phyloP scores from a whole-genome alignment of 2,113 vertebrate species.

The Oenanthe melanoleuca region DNA sequence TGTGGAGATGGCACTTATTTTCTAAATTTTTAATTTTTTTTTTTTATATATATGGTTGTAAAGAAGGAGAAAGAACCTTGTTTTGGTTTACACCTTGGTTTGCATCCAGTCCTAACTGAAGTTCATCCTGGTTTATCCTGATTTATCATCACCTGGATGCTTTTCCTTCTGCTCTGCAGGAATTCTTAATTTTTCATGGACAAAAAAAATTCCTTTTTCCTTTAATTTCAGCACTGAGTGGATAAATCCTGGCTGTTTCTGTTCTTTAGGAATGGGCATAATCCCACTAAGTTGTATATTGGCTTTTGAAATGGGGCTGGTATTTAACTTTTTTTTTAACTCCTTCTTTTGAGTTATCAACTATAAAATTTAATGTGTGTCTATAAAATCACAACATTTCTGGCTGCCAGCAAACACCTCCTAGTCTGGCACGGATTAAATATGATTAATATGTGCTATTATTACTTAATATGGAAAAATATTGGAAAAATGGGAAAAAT shows the following conservation, averaged over 20 bases:
- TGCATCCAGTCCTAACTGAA: neutral
- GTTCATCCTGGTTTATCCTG: neutral
- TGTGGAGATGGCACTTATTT: neutral
- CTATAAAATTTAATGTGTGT: neutral
- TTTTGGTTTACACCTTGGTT: neutral
- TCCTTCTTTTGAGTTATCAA: neutral
- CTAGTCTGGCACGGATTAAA: neutral
- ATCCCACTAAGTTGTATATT: neutral
- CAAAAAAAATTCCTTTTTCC: neutral
- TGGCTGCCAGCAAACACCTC: neutral
- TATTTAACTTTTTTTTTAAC: neutral
- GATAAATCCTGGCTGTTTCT: neutral
- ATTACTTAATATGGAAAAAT: neutral
- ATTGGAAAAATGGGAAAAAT: neutral
- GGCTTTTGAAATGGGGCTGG: neutral
- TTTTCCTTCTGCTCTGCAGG: neutral
- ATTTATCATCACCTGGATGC: neutral
- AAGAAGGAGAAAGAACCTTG: neutral
- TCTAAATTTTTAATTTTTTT: too few species aligned
- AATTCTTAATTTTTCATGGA: neutral
- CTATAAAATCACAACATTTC: neutral
- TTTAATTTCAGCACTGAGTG: neutral
- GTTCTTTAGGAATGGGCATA: neutral
- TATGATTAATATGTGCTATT: neutral
- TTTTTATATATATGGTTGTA: rapidly evolving